Percentiles rank a stretch among this genome's conserved stretches.
phyloP scores from a whole-genome alignment of 2,888 invertebrate species.

The Conops quadrifasciatus region DNA sequence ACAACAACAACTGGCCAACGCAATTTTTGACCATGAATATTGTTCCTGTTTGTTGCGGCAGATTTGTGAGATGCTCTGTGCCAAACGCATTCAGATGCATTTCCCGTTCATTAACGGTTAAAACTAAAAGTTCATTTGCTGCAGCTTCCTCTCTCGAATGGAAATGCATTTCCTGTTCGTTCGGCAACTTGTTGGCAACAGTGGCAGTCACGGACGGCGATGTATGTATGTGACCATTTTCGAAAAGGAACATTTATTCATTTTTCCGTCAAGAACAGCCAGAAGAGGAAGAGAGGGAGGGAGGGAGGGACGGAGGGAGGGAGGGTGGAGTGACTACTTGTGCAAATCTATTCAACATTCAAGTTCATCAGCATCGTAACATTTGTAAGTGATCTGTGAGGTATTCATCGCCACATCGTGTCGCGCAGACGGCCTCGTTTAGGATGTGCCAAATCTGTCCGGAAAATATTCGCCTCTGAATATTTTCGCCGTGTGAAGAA shows the following conservation, averaged over 20 bases:
- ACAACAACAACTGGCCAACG: background rate
- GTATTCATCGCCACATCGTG: slow-evolving; percentile 45
- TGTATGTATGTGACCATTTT: no score
- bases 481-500: no score
- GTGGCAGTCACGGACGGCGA: no score
- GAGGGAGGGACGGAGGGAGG: no score
- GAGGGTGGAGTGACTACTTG: background rate
- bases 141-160: slow-evolving; percentile 61
- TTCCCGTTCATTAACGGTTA: slow-evolving; percentile 40
- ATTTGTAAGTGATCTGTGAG: slow-evolving; percentile 56
- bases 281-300: no score
- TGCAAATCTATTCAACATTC: no score
- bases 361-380: slow-evolving; percentile 43
- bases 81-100: slow-evolving; percentile 30
- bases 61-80: background rate
- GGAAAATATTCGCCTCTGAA: no score
- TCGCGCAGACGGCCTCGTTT: background rate
- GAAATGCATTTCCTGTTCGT: slow-evolving; percentile 62
- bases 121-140: slow-evolving; percentile 64
- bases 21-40: background rate
- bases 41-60: background rate
- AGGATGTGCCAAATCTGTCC: no score
- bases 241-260: no score
- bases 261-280: no score
- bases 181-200: no score